Percentiles rank a stretch among this genome's conserved stretches.
These are phyloP conservation scores for Globodera rostochiensis DNA, from an alignment of 1,140 invertebrate species.

Conservation along the genomic window DNA sequence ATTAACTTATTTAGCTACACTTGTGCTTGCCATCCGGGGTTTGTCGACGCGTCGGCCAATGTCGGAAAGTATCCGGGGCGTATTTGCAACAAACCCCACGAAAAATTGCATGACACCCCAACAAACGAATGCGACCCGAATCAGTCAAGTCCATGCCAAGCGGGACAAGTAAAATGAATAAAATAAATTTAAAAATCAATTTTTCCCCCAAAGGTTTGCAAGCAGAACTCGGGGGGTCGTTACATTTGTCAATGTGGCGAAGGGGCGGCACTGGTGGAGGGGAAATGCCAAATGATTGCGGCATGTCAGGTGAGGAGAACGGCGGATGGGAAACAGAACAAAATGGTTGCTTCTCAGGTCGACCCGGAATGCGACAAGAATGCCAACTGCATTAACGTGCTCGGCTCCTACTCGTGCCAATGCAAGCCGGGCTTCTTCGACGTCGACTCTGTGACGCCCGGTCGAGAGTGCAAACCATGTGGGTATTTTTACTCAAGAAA, in stretches of 20 bases:
- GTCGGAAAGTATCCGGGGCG: constrained; percentile 62
- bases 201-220: neutral
- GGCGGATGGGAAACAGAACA: neutral
- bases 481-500: constrained; percentile 13
- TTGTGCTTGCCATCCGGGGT: constrained; percentile 54
- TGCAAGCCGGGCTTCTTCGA: constrained; percentile 60
- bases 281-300: constrained; percentile 23
- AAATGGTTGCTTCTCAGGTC: constrained; percentile 2
- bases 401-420: constrained; percentile 63
- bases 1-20: constrained; percentile 39
- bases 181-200: neutral
- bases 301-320: constrained; percentile 17
- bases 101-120: constrained; percentile 5
- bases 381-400: constrained; percentile 59
- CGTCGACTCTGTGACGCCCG: constrained; percentile 58
- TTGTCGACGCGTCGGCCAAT: constrained; percentile 63
- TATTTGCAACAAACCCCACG: constrained; percentile 60
- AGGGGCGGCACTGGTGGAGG: constrained; percentile 18
- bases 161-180: constrained; percentile 10
- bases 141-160: constrained; percentile 36
- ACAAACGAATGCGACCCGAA: constrained; percentile 20
- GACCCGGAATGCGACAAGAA: constrained; percentile 61
- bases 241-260: constrained; percentile 22
- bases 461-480: constrained; percentile 63
- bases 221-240: neutral